Base-by-base conservation (phyloP, 53 echinoderm and acorn worm genomes). In the Paracentrotus lividus region DNA sequence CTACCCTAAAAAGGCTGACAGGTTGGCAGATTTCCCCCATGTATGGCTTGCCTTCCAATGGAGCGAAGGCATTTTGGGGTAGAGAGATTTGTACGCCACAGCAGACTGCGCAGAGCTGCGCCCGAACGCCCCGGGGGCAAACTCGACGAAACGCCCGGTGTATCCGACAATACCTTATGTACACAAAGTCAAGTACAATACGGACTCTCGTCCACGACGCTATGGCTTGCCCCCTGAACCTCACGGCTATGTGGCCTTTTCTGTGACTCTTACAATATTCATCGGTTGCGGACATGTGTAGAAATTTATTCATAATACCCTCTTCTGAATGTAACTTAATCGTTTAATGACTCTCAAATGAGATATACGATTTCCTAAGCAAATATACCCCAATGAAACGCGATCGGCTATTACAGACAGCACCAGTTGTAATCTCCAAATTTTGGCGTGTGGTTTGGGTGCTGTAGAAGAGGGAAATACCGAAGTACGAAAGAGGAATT, bases 261-360 rank as follows among this genome's bases (percentile, higher is more conserved):
- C 72, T 40, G 16, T 72, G 72, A 72, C 72, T 72, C 40, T 72
- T 38, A 14, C 36, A 72, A 38, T 72, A 72, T 72, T 72, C 72
- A 72, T 72, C 72, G 18, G 0, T 72, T 5, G 40, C 40, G 72
- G 40, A 72, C 72, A 85, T 88, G 88, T 88, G 56, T 55, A 90
- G 90, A 61, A 90, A 90, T 90, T 42, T 49, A 90, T 90, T 90
- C 90, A 65, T 90, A 42, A 42, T 42, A 26, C 90, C 42, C 24
- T 36, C 61, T 24, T 23, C 76, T 31, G 56, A 91, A 76, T 91
- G 91, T 75, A 91, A 91, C 91, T 52, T 56, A 69, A 91, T 91
- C 91, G 77, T 49, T 75, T 91, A 91, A 91, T 91, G 75, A 91
- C 77, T 49, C 49, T 75, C 76, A 77, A 91, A 91, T 91, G 76